Evolutionary conservation across 1,140 invertebrate genomes (phyloP).

Genomic region (Homalodisca vitripennis): DNA sequence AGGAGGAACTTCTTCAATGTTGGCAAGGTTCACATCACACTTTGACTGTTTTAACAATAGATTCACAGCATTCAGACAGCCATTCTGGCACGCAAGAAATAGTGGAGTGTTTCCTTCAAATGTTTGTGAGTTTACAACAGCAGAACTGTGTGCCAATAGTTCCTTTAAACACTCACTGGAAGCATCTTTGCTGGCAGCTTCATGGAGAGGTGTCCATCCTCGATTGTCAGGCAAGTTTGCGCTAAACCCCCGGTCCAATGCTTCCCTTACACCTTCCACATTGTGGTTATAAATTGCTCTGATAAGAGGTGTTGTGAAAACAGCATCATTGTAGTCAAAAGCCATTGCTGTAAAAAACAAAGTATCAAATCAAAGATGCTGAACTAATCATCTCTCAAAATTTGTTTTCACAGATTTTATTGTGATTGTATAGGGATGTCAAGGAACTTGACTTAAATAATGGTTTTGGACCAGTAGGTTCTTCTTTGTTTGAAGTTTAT

Average conservation of each 20-base stretch:
- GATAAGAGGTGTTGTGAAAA: neutral
- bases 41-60: neutral
- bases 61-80: neutral
- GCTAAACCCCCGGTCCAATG: neutral
- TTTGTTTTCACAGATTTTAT: too few species aligned
- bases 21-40: slow-evolving; percentile 33
- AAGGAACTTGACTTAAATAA: too few species aligned
- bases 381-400: too few species aligned
- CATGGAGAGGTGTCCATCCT: slow-evolving; percentile 36
- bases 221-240: slow-evolving; percentile 15
- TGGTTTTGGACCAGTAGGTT: too few species aligned
- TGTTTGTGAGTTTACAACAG: slow-evolving; percentile 42
- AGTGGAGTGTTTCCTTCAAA: neutral
- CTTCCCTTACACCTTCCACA: neutral
- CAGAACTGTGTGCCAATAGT: slow-evolving; percentile 34
- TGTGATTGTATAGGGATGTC: too few species aligned
- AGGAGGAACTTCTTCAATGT: slow-evolving; percentile 34
- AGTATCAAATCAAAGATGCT: too few species aligned
- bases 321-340: slow-evolving; percentile 11
- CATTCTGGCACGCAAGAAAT: neutral
- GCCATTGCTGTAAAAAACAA: neutral
- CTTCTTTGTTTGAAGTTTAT: too few species aligned
- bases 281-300: neutral
- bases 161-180: slow-evolving; percentile 28
- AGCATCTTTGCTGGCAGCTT: slow-evolving; percentile 30